Percentiles rank a stretch among this genome's conserved stretches.
Conservation (phyloP, 2,797 vertebrate genomes). For the Natrix natrix region DNA sequence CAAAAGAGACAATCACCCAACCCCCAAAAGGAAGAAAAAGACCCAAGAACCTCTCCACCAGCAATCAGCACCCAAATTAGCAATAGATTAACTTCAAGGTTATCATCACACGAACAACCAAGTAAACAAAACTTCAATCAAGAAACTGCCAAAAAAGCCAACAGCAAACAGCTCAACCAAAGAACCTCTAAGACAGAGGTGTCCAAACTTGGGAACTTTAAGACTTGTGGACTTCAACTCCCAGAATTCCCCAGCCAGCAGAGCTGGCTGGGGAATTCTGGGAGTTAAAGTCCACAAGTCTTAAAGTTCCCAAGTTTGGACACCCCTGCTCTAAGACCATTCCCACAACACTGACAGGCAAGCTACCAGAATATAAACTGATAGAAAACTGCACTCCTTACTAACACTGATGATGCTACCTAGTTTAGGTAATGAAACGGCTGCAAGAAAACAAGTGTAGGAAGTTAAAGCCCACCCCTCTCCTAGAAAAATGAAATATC, state of each 20-base stretch:
- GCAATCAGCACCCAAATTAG: not conserved
- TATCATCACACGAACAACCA: not conserved
- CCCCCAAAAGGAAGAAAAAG: not conserved
- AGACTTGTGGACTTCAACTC: too few species aligned
- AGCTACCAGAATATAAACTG: not conserved
- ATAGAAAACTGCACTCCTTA: not conserved
- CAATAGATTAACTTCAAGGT: not conserved
- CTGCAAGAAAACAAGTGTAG: not conserved
- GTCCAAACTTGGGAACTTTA: too few species aligned
- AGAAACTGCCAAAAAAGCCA: not conserved
- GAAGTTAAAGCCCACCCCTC: too few species aligned
- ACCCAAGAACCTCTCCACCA: not conserved
- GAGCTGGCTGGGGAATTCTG: too few species aligned
- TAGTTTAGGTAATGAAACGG: not conserved
- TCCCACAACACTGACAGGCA: not conserved
- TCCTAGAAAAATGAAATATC: too few species aligned
- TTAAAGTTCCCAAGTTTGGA: too few species aligned
- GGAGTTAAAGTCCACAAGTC: too few species aligned
- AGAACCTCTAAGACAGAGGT: not conserved
- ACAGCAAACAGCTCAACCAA: not conserved
- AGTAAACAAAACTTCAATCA: not conserved
- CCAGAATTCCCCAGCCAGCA: too few species aligned
- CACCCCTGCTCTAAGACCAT: too few species aligned
- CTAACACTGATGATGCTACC: not conserved
- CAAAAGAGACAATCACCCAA: not conserved